Evolutionary conservation across 1,140 invertebrate genomes (phyloP).

Genomic region (Aphaenogaster floridana): DNA sequence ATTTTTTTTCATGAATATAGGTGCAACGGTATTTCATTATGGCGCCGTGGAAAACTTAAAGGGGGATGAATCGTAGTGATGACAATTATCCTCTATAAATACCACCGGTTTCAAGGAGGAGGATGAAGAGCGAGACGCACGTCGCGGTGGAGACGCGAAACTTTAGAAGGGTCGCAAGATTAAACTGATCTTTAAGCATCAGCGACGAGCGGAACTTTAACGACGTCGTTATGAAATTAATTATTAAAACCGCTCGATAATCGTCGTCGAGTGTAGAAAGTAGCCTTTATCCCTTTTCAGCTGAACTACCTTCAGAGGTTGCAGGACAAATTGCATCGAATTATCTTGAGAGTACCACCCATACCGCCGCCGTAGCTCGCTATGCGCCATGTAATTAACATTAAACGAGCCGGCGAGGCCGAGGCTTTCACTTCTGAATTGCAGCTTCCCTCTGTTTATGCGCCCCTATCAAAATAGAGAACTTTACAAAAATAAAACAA

Average conservation of each 20-base stretch:
- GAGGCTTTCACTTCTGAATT: conserved; percentile 53
- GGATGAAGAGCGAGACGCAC: conserved; percentile 23
- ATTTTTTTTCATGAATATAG: neutral
- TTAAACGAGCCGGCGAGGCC: conserved; percentile 40
- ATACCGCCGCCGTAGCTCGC: conserved; percentile 3
- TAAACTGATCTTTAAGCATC: conserved; percentile 68
- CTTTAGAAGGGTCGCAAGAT: conserved; percentile 57
- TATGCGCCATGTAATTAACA: conserved; percentile 64
- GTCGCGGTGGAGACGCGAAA: conserved; percentile 25
- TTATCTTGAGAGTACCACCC: conserved; percentile 68
- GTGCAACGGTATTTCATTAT: conserved; percentile 23
- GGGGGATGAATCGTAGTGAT: conserved; percentile 9
- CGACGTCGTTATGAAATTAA: conserved; percentile 74
- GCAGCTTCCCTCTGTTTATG: conserved; percentile 19
- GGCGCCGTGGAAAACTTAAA: conserved; percentile 9
- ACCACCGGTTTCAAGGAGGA: neutral
- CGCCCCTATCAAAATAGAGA: conserved; percentile 18
- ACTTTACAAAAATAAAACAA: conserved; percentile 20
- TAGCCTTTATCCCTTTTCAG: conserved; percentile 67
- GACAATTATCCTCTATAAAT: conserved; percentile 49
- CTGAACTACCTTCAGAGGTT: conserved; percentile 62
- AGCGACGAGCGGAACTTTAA: conserved; percentile 61
- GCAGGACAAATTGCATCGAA: conserved; percentile 74
- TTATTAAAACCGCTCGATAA: conserved; percentile 75
- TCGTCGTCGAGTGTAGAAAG: conserved; percentile 64